Conservation (phyloP, 2,888 invertebrate genomes). For the Micoletzkya japonica region DNA sequence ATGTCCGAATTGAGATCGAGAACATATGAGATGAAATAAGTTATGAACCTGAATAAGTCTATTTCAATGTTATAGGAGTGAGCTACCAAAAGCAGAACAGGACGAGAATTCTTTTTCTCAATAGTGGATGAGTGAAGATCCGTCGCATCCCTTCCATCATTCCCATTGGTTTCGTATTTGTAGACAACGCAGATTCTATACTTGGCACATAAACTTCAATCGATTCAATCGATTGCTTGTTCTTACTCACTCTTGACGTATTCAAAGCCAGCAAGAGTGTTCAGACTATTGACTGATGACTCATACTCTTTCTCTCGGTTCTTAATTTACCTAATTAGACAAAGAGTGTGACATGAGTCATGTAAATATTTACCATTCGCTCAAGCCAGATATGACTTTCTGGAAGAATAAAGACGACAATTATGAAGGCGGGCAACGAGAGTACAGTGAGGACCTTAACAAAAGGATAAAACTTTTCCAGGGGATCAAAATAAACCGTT, state of each 20-base stretch:
- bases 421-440: background rate
- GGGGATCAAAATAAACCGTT: background rate
- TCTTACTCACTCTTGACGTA: constrained; percentile 13
- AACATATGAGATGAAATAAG: background rate
- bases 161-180: background rate
- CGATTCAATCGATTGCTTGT: background rate
- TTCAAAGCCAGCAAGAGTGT: background rate
- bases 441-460: background rate
- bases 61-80: background rate
- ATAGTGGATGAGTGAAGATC: background rate
- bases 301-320: background rate
- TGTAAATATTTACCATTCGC: constrained; percentile 31
- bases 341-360: background rate
- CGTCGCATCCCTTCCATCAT: background rate
- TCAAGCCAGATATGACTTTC: constrained; percentile 48
- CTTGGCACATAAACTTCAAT: background rate
- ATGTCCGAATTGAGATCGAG: constrained; percentile 19
- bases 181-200: background rate
- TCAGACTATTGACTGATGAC: background rate
- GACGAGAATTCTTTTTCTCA: constrained; percentile 7
- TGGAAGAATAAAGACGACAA: constrained; percentile 41
- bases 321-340: background rate
- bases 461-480: background rate
- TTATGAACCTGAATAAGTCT: constrained; percentile 8
- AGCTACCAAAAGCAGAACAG: constrained; percentile 8